Conservation (phyloP, 1,140 invertebrate genomes). For the Camponotus vicinus region DNA sequence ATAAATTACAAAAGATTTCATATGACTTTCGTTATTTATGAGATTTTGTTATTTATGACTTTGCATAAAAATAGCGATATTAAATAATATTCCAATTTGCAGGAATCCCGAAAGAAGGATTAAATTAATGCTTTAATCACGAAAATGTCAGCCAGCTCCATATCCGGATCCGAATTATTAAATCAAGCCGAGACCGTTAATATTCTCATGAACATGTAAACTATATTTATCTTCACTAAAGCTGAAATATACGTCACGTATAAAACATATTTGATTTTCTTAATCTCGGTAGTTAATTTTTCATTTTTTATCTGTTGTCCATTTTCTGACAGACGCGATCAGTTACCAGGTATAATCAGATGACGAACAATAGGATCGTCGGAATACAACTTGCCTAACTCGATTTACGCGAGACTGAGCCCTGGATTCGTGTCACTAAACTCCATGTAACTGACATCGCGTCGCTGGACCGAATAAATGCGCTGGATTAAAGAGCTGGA, state of each 20-base stretch:
- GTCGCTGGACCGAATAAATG: slow-evolving; percentile 34
- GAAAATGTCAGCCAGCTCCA: slow-evolving; percentile 7
- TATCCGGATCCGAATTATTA: slow-evolving; percentile 39
- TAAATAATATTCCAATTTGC: background rate
- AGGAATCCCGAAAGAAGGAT: slow-evolving; percentile 15
- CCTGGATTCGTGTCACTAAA: background rate
- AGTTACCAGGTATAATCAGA: slow-evolving; percentile 55
- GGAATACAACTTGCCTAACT: slow-evolving; percentile 62
- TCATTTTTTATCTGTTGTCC: background rate
- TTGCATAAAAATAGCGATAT: background rate
- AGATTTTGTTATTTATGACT: background rate
- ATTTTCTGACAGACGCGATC: background rate
- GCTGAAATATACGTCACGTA: background rate
- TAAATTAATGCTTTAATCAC: slow-evolving; percentile 33
- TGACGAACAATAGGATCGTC: slow-evolving; percentile 64
- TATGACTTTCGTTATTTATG: background rate
- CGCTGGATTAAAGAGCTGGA: slow-evolving; percentile 54
- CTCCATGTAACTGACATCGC: slow-evolving; percentile 29
- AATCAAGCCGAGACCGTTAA: background rate
- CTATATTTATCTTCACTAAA: slow-evolving; percentile 14
- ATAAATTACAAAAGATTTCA: background rate
- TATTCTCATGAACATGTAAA: background rate
- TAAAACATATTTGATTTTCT: background rate
- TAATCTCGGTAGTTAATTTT: slow-evolving; percentile 18
- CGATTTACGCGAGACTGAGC: slow-evolving; percentile 53